Evolutionary conservation across 2,888 invertebrate species (phyloP), one percentile per base, ranked within the genome.

Genomic region (Parthenolecanium corni): DNA sequence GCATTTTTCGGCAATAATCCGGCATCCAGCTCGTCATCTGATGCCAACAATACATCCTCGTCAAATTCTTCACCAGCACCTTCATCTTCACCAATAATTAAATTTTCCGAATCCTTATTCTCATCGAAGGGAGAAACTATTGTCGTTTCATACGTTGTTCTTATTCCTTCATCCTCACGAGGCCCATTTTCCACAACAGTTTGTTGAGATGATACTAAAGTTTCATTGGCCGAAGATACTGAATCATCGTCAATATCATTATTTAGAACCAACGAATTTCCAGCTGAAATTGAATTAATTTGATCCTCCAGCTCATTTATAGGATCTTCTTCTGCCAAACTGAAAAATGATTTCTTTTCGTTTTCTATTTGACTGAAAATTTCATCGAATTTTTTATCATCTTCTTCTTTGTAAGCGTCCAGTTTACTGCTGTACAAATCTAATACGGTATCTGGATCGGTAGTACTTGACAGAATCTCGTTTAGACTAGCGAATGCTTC

Each of bases 21-120:
- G 1, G 16, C 23, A 36, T 36, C 31, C n/a, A 6, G 16, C 47
- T 63, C 63, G 9, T 63, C 63, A 18, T 63, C 63, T 5, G 63
- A 63, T 1, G 53, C 54, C 4, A 63, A 23, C 9, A 63, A 38
- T n/a, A 25, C 2, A 1, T 63, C 63, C 18, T 63, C 63, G n/a
- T 63, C 63, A 6, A 53, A 25, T 6, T 46, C 36, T 18, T 52
- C 53, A 21, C 24, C 14, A 20, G 21, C 23, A 1, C 18, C 14
- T 49, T 61, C 61, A 11, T 61, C 61, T 12, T 36, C 61, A 38
- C 18, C 51, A n/a, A 61, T 49, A 23, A 51, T 61, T n/a, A 61
- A 38, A 40, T 49, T 61, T 23, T 61, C 61, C 2, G 36, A 40
- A 61, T 61, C 61, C n/a, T n/a, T n/a, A 25, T 51, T 61, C 21